These are phyloP conservation scores for Spea bombifrons DNA, from an alignment of 2,113 vertebrate genomes.

Conservation along the genomic window DNA sequence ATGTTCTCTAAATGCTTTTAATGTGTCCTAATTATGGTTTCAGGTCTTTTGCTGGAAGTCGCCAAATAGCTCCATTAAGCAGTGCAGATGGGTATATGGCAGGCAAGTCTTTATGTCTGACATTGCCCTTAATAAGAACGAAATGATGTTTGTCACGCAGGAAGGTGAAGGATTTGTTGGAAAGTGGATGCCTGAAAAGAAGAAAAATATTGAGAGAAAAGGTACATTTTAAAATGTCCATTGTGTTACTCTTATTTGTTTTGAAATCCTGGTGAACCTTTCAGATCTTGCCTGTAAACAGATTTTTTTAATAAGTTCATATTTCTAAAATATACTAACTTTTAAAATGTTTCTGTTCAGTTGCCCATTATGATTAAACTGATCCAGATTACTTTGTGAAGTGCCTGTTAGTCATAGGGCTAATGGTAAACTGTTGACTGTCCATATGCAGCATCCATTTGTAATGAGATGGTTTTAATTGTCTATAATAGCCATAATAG, in stretches of 20 bases:
- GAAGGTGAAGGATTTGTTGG: constrained; percentile 94
- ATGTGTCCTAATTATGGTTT: constrained; percentile 18
- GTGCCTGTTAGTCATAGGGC: no score
- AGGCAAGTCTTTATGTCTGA: constrained; percentile 94
- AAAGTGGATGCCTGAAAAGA: constrained; percentile 81
- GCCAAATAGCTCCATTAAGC: constrained; percentile 74
- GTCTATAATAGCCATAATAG: no score
- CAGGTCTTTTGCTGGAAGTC: constrained; percentile 94
- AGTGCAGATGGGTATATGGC: constrained; percentile 88
- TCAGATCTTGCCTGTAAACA: constrained; percentile 11
- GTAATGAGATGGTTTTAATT: no score
- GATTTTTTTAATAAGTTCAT: background rate
- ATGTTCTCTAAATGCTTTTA: background rate
- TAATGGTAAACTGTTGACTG: no score
- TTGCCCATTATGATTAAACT: no score
- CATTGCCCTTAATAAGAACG: constrained; percentile 80
- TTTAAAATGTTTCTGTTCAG: no score
- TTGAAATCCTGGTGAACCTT: background rate
- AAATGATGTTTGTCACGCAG: constrained; percentile 88
- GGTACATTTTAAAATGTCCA: constrained; percentile 62
- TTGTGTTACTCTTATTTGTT: background rate
- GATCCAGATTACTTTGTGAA: no score
- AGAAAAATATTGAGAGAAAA: constrained; percentile 82
- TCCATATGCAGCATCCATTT: no score
- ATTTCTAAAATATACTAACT: background rate